These are phyloP conservation scores for Sminthurinus aureus DNA, from an alignment of 2,888 invertebrate genomes.

Conservation along the genomic window DNA sequence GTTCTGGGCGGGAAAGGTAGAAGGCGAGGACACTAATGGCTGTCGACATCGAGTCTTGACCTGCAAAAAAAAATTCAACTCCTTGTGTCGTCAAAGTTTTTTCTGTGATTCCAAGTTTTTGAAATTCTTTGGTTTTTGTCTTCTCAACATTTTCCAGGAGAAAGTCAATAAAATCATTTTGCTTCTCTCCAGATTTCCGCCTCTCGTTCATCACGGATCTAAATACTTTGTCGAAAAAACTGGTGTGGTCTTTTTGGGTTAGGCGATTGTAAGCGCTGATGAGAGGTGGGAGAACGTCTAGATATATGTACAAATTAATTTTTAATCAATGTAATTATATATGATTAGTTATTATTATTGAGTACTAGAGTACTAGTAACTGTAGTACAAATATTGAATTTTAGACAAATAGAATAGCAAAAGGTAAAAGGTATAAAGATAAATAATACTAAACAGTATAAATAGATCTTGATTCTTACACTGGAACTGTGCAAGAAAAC, in stretches of 20 bases:
- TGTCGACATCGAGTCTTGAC: slow-evolving; percentile 52
- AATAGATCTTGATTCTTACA: too few species aligned
- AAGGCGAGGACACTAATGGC: slow-evolving; percentile 30
- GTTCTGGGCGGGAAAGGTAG: slow-evolving; percentile 21
- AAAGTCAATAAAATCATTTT: slow-evolving; percentile 47
- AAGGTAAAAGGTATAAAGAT: too few species aligned
- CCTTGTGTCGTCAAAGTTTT: slow-evolving; percentile 52
- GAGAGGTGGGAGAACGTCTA: background rate
- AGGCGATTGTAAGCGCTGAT: background rate
- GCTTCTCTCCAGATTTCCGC: slow-evolving; percentile 38
- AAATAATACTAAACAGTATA: too few species aligned
- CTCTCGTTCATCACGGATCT: slow-evolving; percentile 42
- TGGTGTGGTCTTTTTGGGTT: background rate
- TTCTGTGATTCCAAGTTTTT: slow-evolving; percentile 48
- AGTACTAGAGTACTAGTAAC: too few species aligned
- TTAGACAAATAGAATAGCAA: background rate
- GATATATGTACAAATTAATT: too few species aligned
- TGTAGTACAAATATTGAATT: too few species aligned
- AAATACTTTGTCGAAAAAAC: slow-evolving; percentile 50
- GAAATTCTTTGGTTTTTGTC: slow-evolving; percentile 43
- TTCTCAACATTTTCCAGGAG: slow-evolving; percentile 45
- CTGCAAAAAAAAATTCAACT: slow-evolving; percentile 55
- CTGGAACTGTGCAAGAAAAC: too few species aligned
- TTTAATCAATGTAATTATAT: too few species aligned
- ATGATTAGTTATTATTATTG: too few species aligned